Conservation (phyloP, 2,888 invertebrate species). For the Melieria omissa region DNA sequence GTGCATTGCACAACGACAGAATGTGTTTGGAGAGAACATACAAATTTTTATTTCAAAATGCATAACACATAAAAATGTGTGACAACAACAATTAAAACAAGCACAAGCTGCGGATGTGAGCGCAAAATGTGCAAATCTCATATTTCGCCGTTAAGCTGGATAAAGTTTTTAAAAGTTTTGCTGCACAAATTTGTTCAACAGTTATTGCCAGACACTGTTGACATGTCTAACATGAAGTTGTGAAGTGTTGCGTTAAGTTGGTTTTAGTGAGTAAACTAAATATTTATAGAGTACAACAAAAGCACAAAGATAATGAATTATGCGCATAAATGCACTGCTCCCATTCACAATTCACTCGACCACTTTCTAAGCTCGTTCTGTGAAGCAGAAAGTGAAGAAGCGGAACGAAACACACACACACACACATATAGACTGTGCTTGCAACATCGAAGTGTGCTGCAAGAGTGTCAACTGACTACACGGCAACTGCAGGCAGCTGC, state of each 20-base stretch:
- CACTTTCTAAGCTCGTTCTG: too few relatives aligned
- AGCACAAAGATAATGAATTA: conserved; percentile 6
- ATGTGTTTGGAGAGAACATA: not conserved
- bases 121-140: conserved; percentile 12
- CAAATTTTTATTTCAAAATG: conserved; percentile 7
- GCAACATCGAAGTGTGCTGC: too few relatives aligned
- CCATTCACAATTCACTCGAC: too few relatives aligned
- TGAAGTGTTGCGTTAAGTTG: too few relatives aligned
- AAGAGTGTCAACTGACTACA: too few relatives aligned
- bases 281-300: conserved; percentile 9
- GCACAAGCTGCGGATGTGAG: not conserved
- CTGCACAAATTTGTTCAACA: not conserved
- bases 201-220: too few relatives aligned
- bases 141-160: conserved; percentile 3
- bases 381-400: too few relatives aligned
- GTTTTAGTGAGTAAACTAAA: conserved; percentile 1
- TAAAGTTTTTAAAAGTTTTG: conserved; percentile 16
- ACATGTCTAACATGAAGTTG: too few relatives aligned
- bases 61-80: not conserved
- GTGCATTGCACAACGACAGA: not conserved
- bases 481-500: too few relatives aligned
- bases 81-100: not conserved
- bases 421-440: too few relatives aligned
- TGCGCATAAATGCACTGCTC: conserved; percentile 8
- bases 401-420: too few relatives aligned